A percentile compares a stretch with the other conserved stretches of the same genome.
Conservation (phyloP, 2,797 vertebrate species). For the Peromyscus attwateri region DNA sequence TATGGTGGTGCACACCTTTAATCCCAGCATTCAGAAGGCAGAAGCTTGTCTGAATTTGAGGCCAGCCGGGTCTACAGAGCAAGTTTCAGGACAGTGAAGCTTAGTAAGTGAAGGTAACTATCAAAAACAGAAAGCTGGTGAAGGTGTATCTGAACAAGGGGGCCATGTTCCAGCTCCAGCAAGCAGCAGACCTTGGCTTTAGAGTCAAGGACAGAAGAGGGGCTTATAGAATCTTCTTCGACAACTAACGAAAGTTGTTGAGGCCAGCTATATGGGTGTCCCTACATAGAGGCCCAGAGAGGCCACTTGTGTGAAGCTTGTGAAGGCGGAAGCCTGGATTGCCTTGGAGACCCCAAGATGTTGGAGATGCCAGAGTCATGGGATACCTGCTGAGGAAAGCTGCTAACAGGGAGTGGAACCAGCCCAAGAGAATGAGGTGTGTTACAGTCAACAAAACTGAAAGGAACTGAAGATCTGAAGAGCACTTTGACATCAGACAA, state of each 20-base stretch:
- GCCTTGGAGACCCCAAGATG: background rate
- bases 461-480: background rate
- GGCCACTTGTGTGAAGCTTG: background rate
- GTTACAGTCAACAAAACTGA: background rate
- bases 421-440: no score
- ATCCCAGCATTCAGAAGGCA: background rate
- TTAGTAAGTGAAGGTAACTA: background rate
- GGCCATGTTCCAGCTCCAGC: background rate
- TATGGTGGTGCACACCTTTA: background rate
- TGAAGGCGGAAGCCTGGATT: background rate
- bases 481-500: background rate
- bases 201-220: background rate
- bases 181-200: background rate
- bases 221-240: background rate
- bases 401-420: no score
- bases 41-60: background rate
- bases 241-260: background rate
- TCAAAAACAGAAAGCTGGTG: background rate
- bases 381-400: background rate
- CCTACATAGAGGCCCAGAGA: background rate
- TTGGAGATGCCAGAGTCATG: background rate
- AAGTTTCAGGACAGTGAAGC: background rate
- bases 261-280: background rate
- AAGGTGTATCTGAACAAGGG: background rate
- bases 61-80: background rate